Conservation (phyloP, 2,113 vertebrate species). For the Amblyopsis rosae region DNA sequence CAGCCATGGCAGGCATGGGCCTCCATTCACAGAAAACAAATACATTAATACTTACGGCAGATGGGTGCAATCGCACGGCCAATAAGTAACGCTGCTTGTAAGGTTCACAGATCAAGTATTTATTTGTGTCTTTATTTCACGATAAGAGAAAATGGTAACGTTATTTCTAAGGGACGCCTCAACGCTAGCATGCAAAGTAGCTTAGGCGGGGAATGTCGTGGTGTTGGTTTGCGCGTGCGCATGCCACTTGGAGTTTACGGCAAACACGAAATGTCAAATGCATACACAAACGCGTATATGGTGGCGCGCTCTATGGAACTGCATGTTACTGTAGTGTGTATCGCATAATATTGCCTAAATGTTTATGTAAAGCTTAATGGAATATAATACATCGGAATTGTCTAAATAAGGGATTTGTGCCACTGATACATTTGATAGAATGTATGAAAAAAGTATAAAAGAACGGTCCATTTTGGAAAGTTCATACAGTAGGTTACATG, state of each 20-base stretch:
- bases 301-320: background rate
- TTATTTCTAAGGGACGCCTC: background rate
- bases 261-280: slow-evolving; percentile 32
- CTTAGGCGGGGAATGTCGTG: slow-evolving; percentile 77
- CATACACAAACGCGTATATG: background rate
- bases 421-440: too few species aligned
- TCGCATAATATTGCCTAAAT: background rate
- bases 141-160: background rate
- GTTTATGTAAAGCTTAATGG: too few species aligned
- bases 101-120: background rate
- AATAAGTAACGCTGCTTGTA: background rate
- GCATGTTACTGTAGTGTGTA: background rate
- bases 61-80: slow-evolving; percentile 3
- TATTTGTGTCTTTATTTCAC: background rate
- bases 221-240: slow-evolving; percentile 61
- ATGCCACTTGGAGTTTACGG: slow-evolving; percentile 27
- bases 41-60: slow-evolving; percentile 55
- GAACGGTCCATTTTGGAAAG: too few species aligned
- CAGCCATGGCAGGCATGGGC: slow-evolving; percentile 38
- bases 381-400: too few species aligned
- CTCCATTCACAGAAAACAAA: slow-evolving; percentile 72
- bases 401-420: too few species aligned
- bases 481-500: too few species aligned
- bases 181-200: slow-evolving; percentile 20
- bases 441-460: too few species aligned